phyloP scores from a whole-genome alignment of 2,797 vertebrate species.

The Podarcis siculus region DNA sequence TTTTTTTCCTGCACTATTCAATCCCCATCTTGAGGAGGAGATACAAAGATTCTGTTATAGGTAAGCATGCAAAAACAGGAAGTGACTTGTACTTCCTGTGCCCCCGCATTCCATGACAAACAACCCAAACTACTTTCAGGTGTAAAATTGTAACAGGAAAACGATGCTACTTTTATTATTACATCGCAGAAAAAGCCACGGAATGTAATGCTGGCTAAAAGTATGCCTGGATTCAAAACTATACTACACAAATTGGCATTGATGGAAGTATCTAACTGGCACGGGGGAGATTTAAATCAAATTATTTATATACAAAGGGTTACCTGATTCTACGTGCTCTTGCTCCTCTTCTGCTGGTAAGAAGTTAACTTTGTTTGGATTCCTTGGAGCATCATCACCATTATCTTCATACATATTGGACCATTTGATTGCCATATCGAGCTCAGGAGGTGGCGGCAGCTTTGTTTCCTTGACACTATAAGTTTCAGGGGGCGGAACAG shows the following conservation, averaged over 20 bases:
- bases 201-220: not conserved
- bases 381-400: slow-evolving; percentile 89
- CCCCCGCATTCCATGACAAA: not conserved
- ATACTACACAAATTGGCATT: not conserved
- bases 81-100: not conserved
- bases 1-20: not conserved
- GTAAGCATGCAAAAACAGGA: not conserved
- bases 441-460: slow-evolving; percentile 85
- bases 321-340: slow-evolving; percentile 81
- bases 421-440: slow-evolving; percentile 98
- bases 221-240: not conserved
- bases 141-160: not conserved
- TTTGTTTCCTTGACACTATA: slow-evolving; percentile 85
- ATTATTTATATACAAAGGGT: not conserved
- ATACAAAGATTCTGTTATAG: not conserved
- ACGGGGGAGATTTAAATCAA: too few species aligned
- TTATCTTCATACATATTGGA: slow-evolving; percentile 97
- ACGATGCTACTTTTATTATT: not conserved
- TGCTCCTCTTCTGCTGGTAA: slow-evolving; percentile 83
- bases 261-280: too few species aligned
- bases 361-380: slow-evolving; percentile 77
- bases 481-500: slow-evolving; percentile 89
- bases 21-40: not conserved
- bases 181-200: not conserved
- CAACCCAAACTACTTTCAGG: not conserved